These are phyloP conservation scores for Rhagoletis zephyria DNA, from an alignment of 1,140 invertebrate species.

Conservation along the genomic window DNA sequence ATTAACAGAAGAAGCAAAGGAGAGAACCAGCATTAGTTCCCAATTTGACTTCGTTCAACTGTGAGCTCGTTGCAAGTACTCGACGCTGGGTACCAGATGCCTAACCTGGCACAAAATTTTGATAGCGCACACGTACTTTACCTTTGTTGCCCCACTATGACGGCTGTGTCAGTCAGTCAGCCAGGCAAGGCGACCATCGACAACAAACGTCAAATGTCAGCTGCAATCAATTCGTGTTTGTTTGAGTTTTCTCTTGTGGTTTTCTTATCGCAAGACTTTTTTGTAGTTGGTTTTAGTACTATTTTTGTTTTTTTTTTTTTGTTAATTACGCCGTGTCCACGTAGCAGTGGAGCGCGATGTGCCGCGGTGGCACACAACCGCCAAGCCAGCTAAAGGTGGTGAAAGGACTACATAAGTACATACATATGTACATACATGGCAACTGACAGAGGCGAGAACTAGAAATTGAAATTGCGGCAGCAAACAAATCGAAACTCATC, in stretches of 20 bases:
- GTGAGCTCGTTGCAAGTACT: background rate
- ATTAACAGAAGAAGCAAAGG: background rate
- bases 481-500: background rate
- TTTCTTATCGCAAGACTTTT: background rate
- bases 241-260: conserved; percentile 15
- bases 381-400: background rate
- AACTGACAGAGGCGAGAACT: conserved; percentile 9
- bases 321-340: background rate
- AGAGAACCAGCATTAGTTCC: background rate
- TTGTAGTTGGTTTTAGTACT: background rate
- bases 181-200: background rate
- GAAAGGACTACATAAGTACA: background rate
- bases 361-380: background rate
- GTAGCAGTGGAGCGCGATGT: background rate
- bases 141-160: background rate
- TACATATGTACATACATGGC: background rate
- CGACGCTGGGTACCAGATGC: background rate
- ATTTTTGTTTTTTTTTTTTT: conserved; percentile 1
- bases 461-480: background rate
- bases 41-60: background rate
- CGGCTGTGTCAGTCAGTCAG: background rate
- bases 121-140: background rate
- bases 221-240: conserved; percentile 46
- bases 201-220: conserved; percentile 50
- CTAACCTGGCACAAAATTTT: background rate